These are phyloP conservation scores for Clunio marinus DNA, from an alignment of 2,888 invertebrate species.

Conservation along the genomic window DNA sequence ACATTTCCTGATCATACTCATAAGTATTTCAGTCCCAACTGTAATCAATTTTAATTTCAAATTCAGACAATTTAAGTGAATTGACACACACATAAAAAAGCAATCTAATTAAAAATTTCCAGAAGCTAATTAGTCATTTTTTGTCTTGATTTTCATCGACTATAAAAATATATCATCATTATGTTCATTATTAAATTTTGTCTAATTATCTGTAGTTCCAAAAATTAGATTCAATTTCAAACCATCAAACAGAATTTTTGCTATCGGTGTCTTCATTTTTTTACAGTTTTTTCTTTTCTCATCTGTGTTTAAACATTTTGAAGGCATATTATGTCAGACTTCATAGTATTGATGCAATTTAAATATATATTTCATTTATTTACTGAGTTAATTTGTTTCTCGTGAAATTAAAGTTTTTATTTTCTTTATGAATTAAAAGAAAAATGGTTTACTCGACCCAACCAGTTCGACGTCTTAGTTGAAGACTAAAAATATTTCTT, in stretches of 20 bases:
- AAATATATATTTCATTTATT: constrained; percentile 31
- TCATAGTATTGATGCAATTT: constrained; percentile 42
- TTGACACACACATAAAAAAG: not conserved
- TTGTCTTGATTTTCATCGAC: not conserved
- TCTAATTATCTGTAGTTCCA: not conserved
- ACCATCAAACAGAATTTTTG: constrained; percentile 13
- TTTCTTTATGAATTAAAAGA: too few relatives aligned
- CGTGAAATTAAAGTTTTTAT: constrained; percentile 14
- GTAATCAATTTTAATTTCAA: not conserved
- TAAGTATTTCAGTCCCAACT: too few relatives aligned
- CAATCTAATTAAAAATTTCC: not conserved
- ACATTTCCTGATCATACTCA: too few relatives aligned
- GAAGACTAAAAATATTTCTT: too few relatives aligned
- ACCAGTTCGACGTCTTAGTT: not conserved
- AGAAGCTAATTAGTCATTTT: not conserved
- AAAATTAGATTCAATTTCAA: constrained; percentile 9
- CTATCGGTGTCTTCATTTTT: not conserved
- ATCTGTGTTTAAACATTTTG: constrained; percentile 42
- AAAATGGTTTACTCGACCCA: not conserved
- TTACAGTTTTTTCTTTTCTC: constrained; percentile 31
- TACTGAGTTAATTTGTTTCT: constrained; percentile 20
- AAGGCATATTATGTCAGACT: constrained; percentile 44
- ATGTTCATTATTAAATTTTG: constrained; percentile 21
- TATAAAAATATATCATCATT: constrained; percentile 22
- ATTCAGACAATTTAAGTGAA: not conserved